phyloP scores from a whole-genome alignment of 2,113 vertebrate genomes.

The Noctilio leporinus region DNA sequence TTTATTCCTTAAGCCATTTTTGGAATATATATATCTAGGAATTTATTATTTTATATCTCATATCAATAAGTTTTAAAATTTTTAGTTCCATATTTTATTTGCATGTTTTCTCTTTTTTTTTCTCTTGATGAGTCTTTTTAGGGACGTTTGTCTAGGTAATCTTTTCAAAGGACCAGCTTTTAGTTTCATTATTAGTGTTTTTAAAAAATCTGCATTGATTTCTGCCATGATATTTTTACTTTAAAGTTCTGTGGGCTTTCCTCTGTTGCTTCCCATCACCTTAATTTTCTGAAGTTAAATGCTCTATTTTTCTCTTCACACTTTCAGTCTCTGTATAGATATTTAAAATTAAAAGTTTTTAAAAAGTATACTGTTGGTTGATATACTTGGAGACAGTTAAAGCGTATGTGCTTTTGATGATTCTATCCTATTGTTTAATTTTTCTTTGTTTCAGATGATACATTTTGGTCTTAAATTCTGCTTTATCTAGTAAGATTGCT shows the following conservation, averaged over 20 bases:
- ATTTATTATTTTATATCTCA: slow-evolving; percentile 4
- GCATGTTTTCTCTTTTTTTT: neutral
- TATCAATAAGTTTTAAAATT: neutral
- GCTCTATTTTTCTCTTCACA: neutral
- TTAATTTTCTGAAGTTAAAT: neutral
- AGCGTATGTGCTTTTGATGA: neutral
- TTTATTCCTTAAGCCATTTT: neutral
- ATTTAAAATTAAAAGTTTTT: neutral
- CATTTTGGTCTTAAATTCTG: neutral
- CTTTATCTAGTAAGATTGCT: neutral
- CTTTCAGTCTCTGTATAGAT: neutral
- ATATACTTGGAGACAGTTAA: neutral
- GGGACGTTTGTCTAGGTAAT: neutral
- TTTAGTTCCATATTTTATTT: neutral
- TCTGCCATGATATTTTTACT: neutral
- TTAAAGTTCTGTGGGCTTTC: neutral
- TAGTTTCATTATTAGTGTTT: neutral
- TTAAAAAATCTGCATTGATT: neutral
- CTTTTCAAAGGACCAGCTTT: neutral
- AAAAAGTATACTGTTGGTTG: too few relatives aligned
- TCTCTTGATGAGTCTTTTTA: neutral
- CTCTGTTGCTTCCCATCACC: neutral
- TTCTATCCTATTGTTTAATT: neutral
- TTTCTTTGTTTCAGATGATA: neutral
- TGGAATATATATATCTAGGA: neutral